Conservation (phyloP, 2,113 vertebrate species). For the Megalops atlanticus region DNA sequence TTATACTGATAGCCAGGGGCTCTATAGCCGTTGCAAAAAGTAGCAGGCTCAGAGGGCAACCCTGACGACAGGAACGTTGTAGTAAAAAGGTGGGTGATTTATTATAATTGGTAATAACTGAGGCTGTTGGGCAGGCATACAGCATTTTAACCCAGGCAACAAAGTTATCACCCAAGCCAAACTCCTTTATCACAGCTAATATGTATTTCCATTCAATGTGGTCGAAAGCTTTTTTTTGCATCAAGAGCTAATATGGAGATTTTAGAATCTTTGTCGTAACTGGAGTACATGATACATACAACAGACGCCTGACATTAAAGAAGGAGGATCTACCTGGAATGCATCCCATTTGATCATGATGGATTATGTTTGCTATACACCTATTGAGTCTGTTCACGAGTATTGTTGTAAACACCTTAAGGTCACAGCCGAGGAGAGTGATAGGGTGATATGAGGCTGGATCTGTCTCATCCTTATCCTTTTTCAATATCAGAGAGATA, state of each 20-base stretch:
- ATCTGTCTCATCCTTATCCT: slow-evolving; percentile 28
- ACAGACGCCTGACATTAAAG: not conserved
- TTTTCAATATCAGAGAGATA: slow-evolving; percentile 9
- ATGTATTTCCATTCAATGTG: not conserved
- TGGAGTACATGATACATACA: slow-evolving; percentile 19
- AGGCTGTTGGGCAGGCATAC: slow-evolving; percentile 17
- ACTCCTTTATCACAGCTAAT: not conserved
- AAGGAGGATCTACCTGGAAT: slow-evolving; percentile 20
- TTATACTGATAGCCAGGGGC: slow-evolving; percentile 9
- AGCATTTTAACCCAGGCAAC: slow-evolving; percentile 16
- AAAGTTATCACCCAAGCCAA: slow-evolving; percentile 14
- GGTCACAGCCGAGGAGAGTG: not conserved
- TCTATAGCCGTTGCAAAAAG: slow-evolving; percentile 14
- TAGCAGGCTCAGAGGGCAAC: not conserved
- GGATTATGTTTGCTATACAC: slow-evolving; percentile 25
- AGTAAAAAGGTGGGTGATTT: slow-evolving; percentile 10
- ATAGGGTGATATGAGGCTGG: slow-evolving; percentile 17
- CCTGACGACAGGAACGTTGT: not conserved
- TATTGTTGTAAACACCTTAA: slow-evolving; percentile 10
- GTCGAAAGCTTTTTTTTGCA: slow-evolving; percentile 20
- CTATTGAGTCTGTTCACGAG: slow-evolving; percentile 12
- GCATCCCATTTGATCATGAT: slow-evolving; percentile 9
- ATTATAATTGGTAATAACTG: slow-evolving; percentile 24
- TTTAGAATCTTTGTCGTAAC: not conserved
- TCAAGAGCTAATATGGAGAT: slow-evolving; percentile 17